phyloP scores from a whole-genome alignment of 1,140 invertebrate species.

The Neuroterus valhalla region DNA sequence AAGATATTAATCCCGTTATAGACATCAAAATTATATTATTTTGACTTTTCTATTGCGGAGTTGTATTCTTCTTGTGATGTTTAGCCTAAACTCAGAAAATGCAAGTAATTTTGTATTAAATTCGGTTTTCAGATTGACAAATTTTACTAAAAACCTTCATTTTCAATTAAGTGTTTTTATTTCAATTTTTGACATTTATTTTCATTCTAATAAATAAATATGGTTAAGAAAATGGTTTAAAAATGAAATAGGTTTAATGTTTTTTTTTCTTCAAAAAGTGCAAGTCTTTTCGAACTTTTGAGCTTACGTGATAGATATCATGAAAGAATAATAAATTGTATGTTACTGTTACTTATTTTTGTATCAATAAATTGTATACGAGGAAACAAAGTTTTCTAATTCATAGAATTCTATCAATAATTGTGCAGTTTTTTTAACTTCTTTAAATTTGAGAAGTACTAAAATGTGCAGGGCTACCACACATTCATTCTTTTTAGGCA shows the following conservation, averaged over 20 bases:
- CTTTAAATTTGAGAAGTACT: too few species aligned
- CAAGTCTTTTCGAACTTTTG: background rate
- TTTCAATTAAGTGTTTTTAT: background rate
- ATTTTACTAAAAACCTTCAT: background rate
- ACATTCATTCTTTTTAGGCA: too few species aligned
- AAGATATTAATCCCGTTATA: background rate
- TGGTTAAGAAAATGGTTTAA: background rate
- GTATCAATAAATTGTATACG: conserved; percentile 34
- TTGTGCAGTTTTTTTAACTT: conserved; percentile 33
- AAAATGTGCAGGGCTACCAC: too few species aligned
- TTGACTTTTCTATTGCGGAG: background rate
- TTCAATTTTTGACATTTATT: background rate
- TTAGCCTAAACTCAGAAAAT: background rate
- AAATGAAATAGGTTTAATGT: conserved; percentile 3
- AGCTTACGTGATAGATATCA: background rate
- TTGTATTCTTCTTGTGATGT: background rate
- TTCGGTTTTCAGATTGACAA: background rate
- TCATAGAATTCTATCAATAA: background rate
- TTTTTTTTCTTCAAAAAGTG: conserved; percentile 1
- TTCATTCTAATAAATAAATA: background rate
- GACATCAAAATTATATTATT: background rate
- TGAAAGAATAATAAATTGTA: conserved; percentile 6
- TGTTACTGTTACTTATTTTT: conserved; percentile 34
- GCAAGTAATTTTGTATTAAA: background rate
- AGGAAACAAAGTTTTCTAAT: conserved; percentile 29